Evolutionary conservation across 1,140 invertebrate species (phyloP).

Genomic region (Ruditapes philippinarum): DNA sequence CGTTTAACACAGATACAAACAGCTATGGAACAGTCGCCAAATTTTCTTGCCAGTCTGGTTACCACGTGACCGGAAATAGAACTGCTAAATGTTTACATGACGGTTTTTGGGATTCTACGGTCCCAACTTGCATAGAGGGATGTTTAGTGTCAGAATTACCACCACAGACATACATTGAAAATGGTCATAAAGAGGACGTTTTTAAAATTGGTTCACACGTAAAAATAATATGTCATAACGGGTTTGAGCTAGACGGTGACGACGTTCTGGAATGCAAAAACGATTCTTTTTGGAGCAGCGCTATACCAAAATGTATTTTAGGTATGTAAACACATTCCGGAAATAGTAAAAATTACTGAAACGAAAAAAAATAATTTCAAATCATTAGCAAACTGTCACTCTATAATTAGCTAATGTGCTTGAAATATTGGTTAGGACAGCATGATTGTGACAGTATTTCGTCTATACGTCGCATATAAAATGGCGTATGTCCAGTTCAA

Average conservation of each 20-base stretch:
- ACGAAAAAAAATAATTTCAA: background rate
- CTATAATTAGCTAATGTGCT: background rate
- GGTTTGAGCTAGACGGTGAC: background rate
- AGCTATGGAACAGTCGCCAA: background rate
- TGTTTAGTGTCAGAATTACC: background rate
- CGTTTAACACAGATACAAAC: background rate
- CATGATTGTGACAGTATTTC: background rate
- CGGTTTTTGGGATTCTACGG: background rate
- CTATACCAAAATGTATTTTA: background rate
- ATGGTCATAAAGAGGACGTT: background rate
- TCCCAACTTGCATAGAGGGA: background rate
- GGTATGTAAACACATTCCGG: background rate
- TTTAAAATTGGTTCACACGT: background rate
- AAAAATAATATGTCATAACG: background rate
- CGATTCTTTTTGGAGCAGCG: background rate
- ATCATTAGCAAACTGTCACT: background rate
- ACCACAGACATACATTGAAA: background rate
- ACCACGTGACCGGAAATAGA: conserved; percentile 11
- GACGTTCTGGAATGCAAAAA: background rate
- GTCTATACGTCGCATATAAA: background rate
- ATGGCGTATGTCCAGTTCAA: background rate
- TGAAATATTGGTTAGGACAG: background rate
- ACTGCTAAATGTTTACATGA: background rate
- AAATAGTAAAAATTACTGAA: no score
- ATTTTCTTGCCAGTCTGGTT: background rate